Evolutionary conservation across 2,888 invertebrate species (phyloP).

Genomic region (Petrolisthes manimaculis): DNA sequence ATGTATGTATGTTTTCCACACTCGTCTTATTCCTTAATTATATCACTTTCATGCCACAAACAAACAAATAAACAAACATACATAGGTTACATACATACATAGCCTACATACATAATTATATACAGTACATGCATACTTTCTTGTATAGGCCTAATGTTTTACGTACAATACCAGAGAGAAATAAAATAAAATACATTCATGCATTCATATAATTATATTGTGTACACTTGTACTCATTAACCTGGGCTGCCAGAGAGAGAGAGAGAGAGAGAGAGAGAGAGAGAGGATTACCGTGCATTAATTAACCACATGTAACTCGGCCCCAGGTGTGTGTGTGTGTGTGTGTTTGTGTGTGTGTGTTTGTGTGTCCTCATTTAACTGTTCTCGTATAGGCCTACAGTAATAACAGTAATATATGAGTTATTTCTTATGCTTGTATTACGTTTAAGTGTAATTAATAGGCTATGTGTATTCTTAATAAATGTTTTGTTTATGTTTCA

Average conservation of each 20-base stretch:
- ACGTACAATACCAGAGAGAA: background rate
- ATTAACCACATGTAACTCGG: slow-evolving; percentile 1
- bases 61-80: no score
- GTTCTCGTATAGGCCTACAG: no score
- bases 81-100: background rate
- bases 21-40: no score
- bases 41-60: no score
- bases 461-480: no score
- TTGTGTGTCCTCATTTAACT: no score
- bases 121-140: background rate
- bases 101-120: background rate
- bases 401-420: no score
- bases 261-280: slow-evolving; percentile 20
- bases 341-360: no score
- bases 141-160: background rate
- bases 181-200: background rate
- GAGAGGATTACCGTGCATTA: background rate
- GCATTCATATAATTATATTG: background rate
- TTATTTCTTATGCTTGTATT: no score
- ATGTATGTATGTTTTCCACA: no score
- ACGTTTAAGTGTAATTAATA: no score
- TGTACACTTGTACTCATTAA: background rate
- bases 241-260: background rate
- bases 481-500: no score
- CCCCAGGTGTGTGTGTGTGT: background rate